Percentiles rank a stretch among this genome's conserved stretches.
Conservation (phyloP, 2,888 invertebrate genomes). For the Lochmaea capreae region DNA sequence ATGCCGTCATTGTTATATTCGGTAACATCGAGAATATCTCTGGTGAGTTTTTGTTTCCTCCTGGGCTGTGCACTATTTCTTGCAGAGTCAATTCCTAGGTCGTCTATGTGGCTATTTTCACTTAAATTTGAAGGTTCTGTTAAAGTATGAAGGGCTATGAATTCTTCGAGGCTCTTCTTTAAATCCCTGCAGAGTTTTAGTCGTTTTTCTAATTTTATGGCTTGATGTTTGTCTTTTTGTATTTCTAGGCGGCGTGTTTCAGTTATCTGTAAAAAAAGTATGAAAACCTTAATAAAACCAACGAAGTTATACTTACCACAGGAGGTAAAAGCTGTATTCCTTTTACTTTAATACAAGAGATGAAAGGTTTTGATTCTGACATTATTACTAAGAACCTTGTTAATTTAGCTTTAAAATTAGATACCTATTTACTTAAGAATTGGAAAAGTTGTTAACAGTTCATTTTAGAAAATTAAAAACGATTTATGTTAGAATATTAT, state of each 20-base stretch:
- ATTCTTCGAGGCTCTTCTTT: constrained; percentile 54
- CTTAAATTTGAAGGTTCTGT: constrained; percentile 43
- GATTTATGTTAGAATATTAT: background rate
- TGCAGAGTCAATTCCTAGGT: constrained; percentile 43
- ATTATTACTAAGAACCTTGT: background rate
- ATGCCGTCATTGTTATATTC: constrained; percentile 54
- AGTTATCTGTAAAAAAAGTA: constrained; percentile 70
- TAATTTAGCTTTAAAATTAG: background rate
- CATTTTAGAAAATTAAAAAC: background rate
- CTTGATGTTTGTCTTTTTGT: constrained; percentile 75
- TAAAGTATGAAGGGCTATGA: constrained; percentile 44
- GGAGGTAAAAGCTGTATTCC: constrained; percentile 82
- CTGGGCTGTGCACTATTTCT: constrained; percentile 26
- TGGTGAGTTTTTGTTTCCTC: constrained; percentile 51
- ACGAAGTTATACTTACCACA: constrained; percentile 70
- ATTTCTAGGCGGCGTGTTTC: constrained; percentile 74
- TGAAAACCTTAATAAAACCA: constrained; percentile 1
- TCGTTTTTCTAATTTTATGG: constrained; percentile 74
- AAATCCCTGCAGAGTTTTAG: constrained; percentile 66
- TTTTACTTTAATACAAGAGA: constrained; percentile 79
- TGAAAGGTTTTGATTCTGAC: constrained; percentile 60
- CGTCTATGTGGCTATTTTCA: constrained; percentile 46
- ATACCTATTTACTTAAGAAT: background rate
- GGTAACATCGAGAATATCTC: constrained; percentile 56
- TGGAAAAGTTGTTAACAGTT: background rate